Conservation (phyloP, 2,113 vertebrate species). For the Pavo muticus region DNA sequence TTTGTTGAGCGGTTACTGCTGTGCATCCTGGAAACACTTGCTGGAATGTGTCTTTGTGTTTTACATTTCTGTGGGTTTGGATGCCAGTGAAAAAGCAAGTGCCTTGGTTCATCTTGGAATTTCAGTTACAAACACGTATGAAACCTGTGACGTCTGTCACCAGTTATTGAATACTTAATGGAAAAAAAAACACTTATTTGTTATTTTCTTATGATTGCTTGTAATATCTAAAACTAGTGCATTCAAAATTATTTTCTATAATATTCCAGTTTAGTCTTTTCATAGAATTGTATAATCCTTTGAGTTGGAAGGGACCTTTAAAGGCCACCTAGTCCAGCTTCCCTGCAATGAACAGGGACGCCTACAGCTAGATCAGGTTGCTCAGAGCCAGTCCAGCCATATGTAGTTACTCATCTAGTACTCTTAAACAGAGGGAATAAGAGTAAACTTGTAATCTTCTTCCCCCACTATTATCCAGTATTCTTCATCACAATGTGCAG, state of each 20-base stretch:
- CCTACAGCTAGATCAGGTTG: no score
- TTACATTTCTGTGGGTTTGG: not conserved
- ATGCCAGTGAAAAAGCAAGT: not conserved
- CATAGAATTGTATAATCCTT: no score
- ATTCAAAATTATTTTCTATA: not conserved
- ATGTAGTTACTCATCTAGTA: not conserved
- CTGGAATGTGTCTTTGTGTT: not conserved
- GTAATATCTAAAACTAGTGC: not conserved
- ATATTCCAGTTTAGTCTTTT: not conserved
- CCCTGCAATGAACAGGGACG: no score
- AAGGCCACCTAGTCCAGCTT: no score
- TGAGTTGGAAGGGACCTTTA: no score
- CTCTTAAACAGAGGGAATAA: not conserved
- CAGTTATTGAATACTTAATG: not conserved
- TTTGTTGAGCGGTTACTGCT: fast-evolving
- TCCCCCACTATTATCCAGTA: not conserved
- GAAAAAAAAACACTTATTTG: not conserved
- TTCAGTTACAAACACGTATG: not conserved
- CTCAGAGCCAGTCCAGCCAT: not conserved
- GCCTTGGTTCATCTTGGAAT: not conserved
- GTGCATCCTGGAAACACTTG: not conserved
- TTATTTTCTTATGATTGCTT: fast-evolving
- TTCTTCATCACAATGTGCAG: not conserved
- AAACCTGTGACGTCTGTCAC: not conserved
- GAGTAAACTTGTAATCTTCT: not conserved